Evolutionary conservation across 2,888 invertebrate genomes (phyloP).

Genomic region (Acanthosoma haemorrhoidale): DNA sequence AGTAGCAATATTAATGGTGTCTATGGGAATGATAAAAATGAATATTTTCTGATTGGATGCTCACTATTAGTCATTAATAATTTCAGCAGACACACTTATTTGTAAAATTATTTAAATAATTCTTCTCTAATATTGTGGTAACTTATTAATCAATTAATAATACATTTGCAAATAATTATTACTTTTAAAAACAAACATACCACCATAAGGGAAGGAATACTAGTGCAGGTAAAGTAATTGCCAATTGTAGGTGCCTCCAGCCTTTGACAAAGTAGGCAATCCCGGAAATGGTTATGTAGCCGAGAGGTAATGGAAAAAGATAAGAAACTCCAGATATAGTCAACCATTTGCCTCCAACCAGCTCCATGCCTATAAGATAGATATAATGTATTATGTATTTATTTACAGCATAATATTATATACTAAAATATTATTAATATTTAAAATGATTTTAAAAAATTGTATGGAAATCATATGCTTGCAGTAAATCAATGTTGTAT

Average conservation of each 20-base stretch:
- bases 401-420: not conserved
- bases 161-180: not conserved
- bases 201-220: slow-evolving; percentile 60
- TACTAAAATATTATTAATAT: not conserved
- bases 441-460: not conserved
- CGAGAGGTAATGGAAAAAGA: slow-evolving; percentile 70
- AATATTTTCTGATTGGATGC: too few species aligned
- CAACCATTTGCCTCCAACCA: slow-evolving; percentile 73
- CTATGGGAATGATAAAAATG: too few species aligned
- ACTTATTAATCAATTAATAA: too few species aligned
- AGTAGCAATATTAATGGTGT: too few species aligned
- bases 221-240: slow-evolving; percentile 66
- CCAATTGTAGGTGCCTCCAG: slow-evolving; percentile 66
- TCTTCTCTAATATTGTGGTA: too few species aligned
- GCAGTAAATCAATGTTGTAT: too few species aligned
- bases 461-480: too few species aligned
- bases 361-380: slow-evolving; percentile 57
- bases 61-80: too few species aligned
- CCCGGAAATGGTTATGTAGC: slow-evolving; percentile 67
- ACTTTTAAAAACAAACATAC: slow-evolving; percentile 40
- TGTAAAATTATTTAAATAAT: too few species aligned
- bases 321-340: slow-evolving; percentile 75
- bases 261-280: slow-evolving; percentile 65
- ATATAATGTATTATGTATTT: not conserved
- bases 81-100: too few species aligned